Conservation (phyloP, 2,888 invertebrate species). For the Sinelater perroti region DNA sequence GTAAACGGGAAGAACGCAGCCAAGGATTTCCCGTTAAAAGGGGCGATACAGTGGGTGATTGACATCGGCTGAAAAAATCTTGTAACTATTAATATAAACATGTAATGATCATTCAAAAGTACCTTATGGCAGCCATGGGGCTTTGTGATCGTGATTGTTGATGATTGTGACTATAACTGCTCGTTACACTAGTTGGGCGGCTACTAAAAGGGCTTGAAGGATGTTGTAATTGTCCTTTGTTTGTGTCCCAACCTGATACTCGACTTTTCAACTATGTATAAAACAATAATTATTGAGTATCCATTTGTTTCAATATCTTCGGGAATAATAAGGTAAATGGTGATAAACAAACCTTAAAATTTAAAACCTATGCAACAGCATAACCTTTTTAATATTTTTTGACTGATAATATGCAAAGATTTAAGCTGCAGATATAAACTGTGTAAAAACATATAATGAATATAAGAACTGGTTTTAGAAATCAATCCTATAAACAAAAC, state of each 20-base stretch:
- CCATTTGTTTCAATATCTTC: too few relatives aligned
- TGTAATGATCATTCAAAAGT: constrained; percentile 30
- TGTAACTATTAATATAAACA: neutral
- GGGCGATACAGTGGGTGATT: constrained; percentile 59
- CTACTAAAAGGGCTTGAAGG: constrained; percentile 51
- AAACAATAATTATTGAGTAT: too few relatives aligned
- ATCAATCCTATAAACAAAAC: too few relatives aligned
- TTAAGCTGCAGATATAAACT: too few relatives aligned
- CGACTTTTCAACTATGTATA: constrained; percentile 54
- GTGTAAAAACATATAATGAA: too few relatives aligned
- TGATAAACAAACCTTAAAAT: too few relatives aligned
- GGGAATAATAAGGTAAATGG: too few relatives aligned
- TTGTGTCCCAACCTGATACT: constrained; percentile 54
- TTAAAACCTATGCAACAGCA: too few relatives aligned
- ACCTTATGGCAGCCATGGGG: constrained; percentile 64
- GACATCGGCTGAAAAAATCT: constrained; percentile 62
- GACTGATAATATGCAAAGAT: too few relatives aligned
- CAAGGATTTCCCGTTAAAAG: constrained; percentile 50
- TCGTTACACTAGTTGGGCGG: constrained; percentile 46
- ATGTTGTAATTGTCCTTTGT: constrained; percentile 41
- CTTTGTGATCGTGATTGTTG: constrained; percentile 62
- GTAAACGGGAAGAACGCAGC: constrained; percentile 50
- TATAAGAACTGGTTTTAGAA: too few relatives aligned
- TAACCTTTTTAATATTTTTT: too few relatives aligned
- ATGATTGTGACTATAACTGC: constrained; percentile 47